Percentiles rank a stretch among this genome's conserved stretches.
Conservation (phyloP, 2,888 invertebrate genomes). For the Seladonia tumulorum region DNA sequence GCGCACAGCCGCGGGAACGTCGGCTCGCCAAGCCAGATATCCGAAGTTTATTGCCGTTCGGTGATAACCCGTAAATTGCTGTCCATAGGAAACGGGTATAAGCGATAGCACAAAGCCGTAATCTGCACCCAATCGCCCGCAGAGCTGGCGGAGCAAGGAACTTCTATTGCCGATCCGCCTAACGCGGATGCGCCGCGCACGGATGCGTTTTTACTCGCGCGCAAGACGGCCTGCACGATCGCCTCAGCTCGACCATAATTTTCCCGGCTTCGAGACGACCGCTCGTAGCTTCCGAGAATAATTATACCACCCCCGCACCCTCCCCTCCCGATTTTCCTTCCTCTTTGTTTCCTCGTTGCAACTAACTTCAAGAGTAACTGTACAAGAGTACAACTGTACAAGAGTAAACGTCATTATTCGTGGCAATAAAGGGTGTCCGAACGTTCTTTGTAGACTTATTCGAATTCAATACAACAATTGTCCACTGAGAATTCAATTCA, state of each 20-base stretch:
- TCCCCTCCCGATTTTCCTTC: neutral
- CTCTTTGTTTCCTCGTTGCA: too few species aligned
- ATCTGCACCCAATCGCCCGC: conserved; percentile 69
- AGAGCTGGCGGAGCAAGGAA: conserved; percentile 58
- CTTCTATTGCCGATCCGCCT: conserved; percentile 56
- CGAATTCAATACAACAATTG: neutral
- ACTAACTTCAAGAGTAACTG: too few species aligned
- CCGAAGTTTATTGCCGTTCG: conserved; percentile 72
- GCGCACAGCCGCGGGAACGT: conserved; percentile 56
- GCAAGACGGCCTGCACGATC: conserved; percentile 14
- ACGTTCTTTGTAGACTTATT: too few species aligned
- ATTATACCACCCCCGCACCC: conserved; percentile 36
- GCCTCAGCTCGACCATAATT: conserved; percentile 39
- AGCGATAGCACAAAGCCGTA: conserved; percentile 67
- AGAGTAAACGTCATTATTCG: too few species aligned
- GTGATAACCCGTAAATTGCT: conserved; percentile 74
- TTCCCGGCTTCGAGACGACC: conserved; percentile 28
- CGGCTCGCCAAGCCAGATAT: conserved; percentile 66
- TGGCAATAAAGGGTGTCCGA: neutral
- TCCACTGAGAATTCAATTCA: too few species aligned
- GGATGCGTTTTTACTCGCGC: conserved; percentile 12
- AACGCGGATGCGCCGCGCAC: conserved; percentile 12
- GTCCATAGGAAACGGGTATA: conserved; percentile 65
- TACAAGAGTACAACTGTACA: too few species aligned
- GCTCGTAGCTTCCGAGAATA: conserved; percentile 44